Evolutionary conservation across 1,140 invertebrate genomes (phyloP), one percentile per base, ranked within the genome.

Genomic region (Wasmannia auropunctata): DNA sequence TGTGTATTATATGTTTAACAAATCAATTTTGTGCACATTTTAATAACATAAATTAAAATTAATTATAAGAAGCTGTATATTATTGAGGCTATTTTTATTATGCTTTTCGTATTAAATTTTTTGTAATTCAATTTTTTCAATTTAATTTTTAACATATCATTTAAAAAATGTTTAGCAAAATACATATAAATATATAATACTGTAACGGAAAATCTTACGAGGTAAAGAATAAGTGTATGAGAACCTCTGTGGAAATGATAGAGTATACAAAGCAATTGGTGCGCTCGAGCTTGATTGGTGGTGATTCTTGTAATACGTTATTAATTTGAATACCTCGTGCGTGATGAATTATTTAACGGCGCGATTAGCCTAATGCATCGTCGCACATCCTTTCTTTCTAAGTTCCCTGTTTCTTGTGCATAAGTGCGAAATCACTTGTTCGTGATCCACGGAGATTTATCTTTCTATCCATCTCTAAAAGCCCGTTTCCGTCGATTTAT

Each of bases 271-370:
- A 89, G 86, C 90, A 88, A 88, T 88, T 51, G 85, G 75, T 70
- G 46, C 34, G 81, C 63, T 76, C 74, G 76, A 67, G 51, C 86
- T 28, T 69, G 86, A 92, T 91, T 89, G 79, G 58, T 65, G 90
- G 75, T 76, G 86, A 90, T 91, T 88, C 76, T 81, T 58, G 84
- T 90, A 86, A 88, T 88, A 88, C 60, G 84, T 90, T 91, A 91
- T 92, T 90, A 92, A 92, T 92, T 91, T 92, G 88, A 90, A 92
- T 92, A 77, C 80, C 60, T 86, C 74, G 83, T 85, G 86, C 65
- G 54, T 85, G 87, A 87, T 91, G 90, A 91, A 92, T 92, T 92
- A 90, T 91, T 92, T 92, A 91, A 87, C 74, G 88, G 74, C 16
- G 28, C 72, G 81, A 88, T 91, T 89, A 91, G 56, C 69, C 81